Conservation (phyloP, 1,140 invertebrate species). For the Drosophila arawakana region DNA sequence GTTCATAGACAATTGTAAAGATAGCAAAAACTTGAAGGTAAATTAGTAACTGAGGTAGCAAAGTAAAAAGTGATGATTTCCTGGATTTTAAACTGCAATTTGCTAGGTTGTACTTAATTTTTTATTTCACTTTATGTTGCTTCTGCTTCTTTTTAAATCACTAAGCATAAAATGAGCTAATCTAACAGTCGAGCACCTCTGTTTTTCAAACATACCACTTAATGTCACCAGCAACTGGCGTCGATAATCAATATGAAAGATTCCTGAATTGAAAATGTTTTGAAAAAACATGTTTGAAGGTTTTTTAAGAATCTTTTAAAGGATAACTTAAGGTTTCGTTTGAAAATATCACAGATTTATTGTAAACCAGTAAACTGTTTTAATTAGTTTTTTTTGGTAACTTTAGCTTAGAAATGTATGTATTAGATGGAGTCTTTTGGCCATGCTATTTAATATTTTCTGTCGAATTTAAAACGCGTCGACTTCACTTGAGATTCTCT, state of each 20-base stretch:
- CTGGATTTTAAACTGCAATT: too few species aligned
- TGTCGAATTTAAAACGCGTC: neutral
- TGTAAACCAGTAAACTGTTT: neutral
- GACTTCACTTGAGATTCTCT: conserved; percentile 6
- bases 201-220: conserved; percentile 60
- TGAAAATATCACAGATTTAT: conserved; percentile 57
- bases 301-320: too few species aligned
- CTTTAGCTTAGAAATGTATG: conserved; percentile 45
- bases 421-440: conserved; percentile 43
- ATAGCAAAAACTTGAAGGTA: too few species aligned
- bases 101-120: neutral
- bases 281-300: conserved; percentile 43
- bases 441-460: conserved; percentile 52
- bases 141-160: too few species aligned
- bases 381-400: conserved; percentile 37
- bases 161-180: too few species aligned
- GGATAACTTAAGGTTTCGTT: too few species aligned
- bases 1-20: too few species aligned
- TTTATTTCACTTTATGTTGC: too few species aligned
- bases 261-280: conserved; percentile 60
- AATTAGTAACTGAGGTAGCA: too few species aligned
- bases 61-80: too few species aligned
- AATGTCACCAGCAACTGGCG: conserved; percentile 68
- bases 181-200: neutral
- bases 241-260: conserved; percentile 60